phyloP scores from a whole-genome alignment of 2,888 invertebrate genomes.

The Tetrapedia diversipes region DNA sequence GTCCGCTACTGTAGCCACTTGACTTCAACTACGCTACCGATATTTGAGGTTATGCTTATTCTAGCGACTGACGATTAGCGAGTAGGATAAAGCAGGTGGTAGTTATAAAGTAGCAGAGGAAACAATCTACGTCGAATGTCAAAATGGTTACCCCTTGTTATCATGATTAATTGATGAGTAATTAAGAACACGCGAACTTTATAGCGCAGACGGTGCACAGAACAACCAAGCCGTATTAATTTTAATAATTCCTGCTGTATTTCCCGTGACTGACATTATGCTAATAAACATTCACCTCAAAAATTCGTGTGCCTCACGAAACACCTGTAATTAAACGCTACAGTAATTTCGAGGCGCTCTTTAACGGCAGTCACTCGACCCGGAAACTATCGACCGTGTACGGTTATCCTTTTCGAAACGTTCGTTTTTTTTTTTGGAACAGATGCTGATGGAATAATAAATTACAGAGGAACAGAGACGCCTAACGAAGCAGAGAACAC shows the following conservation, averaged over 20 bases:
- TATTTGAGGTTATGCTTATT: too few relatives aligned
- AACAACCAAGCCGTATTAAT: too few relatives aligned
- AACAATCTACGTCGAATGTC: too few relatives aligned
- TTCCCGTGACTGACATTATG: constrained; percentile 15
- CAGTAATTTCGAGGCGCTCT: constrained; percentile 14
- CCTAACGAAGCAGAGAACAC: constrained; percentile 23
- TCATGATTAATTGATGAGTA: too few relatives aligned
- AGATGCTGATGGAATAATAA: constrained; percentile 55
- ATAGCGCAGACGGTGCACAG: too few relatives aligned
- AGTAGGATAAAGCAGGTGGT: too few relatives aligned
- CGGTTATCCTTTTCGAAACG: constrained; percentile 20
- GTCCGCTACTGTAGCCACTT: too few relatives aligned
- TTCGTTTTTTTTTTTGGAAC: constrained; percentile 24
- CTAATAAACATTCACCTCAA: constrained; percentile 9
- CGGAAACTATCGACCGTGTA: constrained; percentile 22
- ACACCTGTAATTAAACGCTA: constrained; percentile 41
- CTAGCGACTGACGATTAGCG: too few relatives aligned
- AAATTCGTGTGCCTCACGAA: neutral
- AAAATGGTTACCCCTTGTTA: too few relatives aligned
- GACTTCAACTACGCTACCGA: too few relatives aligned
- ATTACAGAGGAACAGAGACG: constrained; percentile 32
- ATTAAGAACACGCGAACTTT: too few relatives aligned
- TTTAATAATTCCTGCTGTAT: neutral
- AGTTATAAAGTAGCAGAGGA: too few relatives aligned
- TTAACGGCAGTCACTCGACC: constrained; percentile 4